Evolutionary conservation across 2,888 invertebrate species (phyloP), one percentile per base, ranked within the genome.

Genomic region (Callimorpha dominula): DNA sequence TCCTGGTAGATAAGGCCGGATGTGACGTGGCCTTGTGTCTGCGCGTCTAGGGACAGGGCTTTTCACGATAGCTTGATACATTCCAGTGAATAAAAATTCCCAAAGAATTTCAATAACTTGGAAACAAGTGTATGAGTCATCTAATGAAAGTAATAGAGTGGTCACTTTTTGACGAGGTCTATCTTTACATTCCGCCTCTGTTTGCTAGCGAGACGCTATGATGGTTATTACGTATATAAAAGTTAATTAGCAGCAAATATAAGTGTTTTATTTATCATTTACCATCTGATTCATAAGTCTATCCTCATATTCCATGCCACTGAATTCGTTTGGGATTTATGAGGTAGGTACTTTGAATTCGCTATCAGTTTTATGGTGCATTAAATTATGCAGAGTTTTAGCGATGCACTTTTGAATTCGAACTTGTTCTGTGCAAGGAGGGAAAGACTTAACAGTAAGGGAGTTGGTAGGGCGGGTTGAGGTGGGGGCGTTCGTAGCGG

Each of bases 31-130:
- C 93, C 93, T 93, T 93, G 93, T 85, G 84, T 78, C 71, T 74
- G 87, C 82, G 82, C 80, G 81, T 81, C 86, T 86, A 87, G 91
- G 89, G 90, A 92, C 89, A 89, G 87, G 89, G 92, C 93, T 94
- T 93, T 95, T 95, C 94, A 94, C 95, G 90, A 92, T 92, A 93
- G 91, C 93, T 88, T 88, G 95, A 93, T 90, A 95, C 87, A 95
- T 95, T 95, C 95, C 95, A 78, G 68, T 81, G 90, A 89, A 90
- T 90, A 91, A 90, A 87, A 88, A 88, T 82, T 78, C 82, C 74
- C 80, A 78, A 81, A 80, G 76, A 82, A 87, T 90, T 90, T 90
- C 85, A 82, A 84, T 83, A 86, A 87, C 78, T 76, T 70, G 81
- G 86, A 84, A 87, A 85, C 80, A 80, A 81, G 78, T 80, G 79